A percentile compares a stretch with the other conserved stretches of the same genome.
Conservation (phyloP, 2,797 vertebrate genomes). For the Microcaecilia unicolor region DNA sequence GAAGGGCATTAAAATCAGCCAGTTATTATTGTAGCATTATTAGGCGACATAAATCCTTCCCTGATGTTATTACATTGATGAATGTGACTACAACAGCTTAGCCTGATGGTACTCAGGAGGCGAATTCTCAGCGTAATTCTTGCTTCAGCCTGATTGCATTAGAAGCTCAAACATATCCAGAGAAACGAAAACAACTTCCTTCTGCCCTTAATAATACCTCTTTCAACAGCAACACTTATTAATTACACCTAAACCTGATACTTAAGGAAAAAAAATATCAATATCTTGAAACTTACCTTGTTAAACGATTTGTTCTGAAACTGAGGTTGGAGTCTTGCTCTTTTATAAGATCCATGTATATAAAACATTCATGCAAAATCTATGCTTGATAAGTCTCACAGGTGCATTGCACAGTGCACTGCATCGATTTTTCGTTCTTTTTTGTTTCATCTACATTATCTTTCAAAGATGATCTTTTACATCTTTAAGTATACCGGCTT, state of each 20-base stretch:
- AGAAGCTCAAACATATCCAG: conserved; percentile 6
- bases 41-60: conserved; percentile 29
- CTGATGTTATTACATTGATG: conserved; percentile 33
- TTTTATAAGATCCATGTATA: neutral
- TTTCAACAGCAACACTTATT: conserved; percentile 1
- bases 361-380: conserved; percentile 22
- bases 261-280: neutral
- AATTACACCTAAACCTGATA: conserved; percentile 17
- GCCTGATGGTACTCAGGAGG: conserved; percentile 41
- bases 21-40: conserved; percentile 21
- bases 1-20: conserved; percentile 28
- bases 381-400: conserved; percentile 26
- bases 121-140: conserved; percentile 8
- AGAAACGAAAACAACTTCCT: neutral
- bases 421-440: conserved; percentile 4
- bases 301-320: conserved; percentile 20
- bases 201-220: neutral
- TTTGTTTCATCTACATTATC: conserved; percentile 1
- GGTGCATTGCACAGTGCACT: conserved; percentile 4
- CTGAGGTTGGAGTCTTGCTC: conserved; percentile 15
- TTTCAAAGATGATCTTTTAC: neutral
- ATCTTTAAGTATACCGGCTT: too few relatives aligned
- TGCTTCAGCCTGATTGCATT: conserved; percentile 10
- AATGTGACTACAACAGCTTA: conserved; percentile 24
- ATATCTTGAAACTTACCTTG: conserved; percentile 16